phyloP scores from a whole-genome alignment of 2,888 invertebrate species.

The Lepidocyrtinus sp. region DNA sequence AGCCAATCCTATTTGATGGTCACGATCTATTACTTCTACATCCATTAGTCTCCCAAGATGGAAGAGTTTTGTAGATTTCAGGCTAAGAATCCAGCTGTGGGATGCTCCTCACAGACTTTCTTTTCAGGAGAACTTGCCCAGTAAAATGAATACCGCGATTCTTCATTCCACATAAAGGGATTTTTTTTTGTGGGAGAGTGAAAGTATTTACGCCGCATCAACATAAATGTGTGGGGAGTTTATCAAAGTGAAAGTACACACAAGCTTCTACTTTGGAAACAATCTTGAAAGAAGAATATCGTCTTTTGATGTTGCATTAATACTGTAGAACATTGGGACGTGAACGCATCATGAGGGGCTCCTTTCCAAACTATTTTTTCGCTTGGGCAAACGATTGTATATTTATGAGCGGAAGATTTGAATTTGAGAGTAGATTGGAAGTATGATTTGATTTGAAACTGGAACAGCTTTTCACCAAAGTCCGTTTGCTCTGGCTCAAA shows the following conservation, averaged over 20 bases:
- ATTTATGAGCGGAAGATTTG: slow-evolving; percentile 18
- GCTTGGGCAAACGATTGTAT: slow-evolving; percentile 13
- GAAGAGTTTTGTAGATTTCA: slow-evolving; percentile 15
- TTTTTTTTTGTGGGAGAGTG: neutral
- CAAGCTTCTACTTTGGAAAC: slow-evolving; percentile 1
- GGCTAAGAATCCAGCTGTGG: slow-evolving; percentile 2
- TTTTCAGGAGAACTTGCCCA: slow-evolving; percentile 17
- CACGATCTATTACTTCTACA: slow-evolving; percentile 10
- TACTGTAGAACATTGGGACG: neutral
- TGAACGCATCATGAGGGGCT: too few relatives aligned
- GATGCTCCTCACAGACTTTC: slow-evolving; percentile 12
- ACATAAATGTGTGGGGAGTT: slow-evolving; percentile 13
- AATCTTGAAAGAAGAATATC: slow-evolving; percentile 9
- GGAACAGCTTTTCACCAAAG: neutral
- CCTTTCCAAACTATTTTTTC: slow-evolving; percentile 1
- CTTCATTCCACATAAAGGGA: slow-evolving; percentile 6
- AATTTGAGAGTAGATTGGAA: slow-evolving; percentile 13
- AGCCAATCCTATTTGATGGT: slow-evolving; percentile 16
- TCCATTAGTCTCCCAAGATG: slow-evolving; percentile 9
- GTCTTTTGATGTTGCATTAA: slow-evolving; percentile 12
- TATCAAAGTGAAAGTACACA: slow-evolving; percentile 11
- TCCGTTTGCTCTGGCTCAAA: neutral
- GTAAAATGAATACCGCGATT: slow-evolving; percentile 7
- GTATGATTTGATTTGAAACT: slow-evolving; percentile 17
- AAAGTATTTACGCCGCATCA: slow-evolving; percentile 13